Evolutionary conservation across 2,888 invertebrate species (phyloP), one percentile per base, ranked within the genome.

Genomic region (Exephanes ischioxanthus): DNA sequence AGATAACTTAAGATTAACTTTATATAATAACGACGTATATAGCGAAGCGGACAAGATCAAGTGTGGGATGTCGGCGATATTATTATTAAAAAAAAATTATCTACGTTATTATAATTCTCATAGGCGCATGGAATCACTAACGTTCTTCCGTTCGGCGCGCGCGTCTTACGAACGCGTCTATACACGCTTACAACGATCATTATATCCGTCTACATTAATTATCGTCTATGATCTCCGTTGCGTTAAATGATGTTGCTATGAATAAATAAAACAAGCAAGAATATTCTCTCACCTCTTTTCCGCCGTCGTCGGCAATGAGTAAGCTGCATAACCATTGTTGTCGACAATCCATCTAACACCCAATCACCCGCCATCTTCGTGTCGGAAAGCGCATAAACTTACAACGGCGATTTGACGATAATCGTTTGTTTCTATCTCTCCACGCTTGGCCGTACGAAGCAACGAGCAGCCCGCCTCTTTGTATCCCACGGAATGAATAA

Each of bases 201-300:
- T 41, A 3, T 16, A 16, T n/a, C 19, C 14, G 67, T 37, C 37
- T 37, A 19, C 67, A 67, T 67, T 41, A 41, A 67, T 67, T 22
- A 37, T 67, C 19, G 41, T 37, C 61, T 67, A 67, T 67, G 76
- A 76, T 76, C 76, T 76, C 72, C 72, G 72, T 81, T 81, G 63
- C 63, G 70, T 77, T 77, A 71, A 37, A 45, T 70, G 61, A 26
- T 76, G 37, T 71, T 82, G 55, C 71, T 66, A 77, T 48, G 55
- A 82, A 82, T 82, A 77, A 82, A 82, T 48, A 41, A 71, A 53
- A 67, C 55, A 67, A 63, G 53, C 51, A 70, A 45, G n/a, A 30
- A 76, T 53, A 55, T 14, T 48, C 45, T 41, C 22, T 63, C 33
- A 2, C 41, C 22, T 67, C 11, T 41, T 2, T n/a, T 41, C 67